phyloP scores from a whole-genome alignment of 2,888 invertebrate genomes.

The Sminthurides aquaticus region DNA sequence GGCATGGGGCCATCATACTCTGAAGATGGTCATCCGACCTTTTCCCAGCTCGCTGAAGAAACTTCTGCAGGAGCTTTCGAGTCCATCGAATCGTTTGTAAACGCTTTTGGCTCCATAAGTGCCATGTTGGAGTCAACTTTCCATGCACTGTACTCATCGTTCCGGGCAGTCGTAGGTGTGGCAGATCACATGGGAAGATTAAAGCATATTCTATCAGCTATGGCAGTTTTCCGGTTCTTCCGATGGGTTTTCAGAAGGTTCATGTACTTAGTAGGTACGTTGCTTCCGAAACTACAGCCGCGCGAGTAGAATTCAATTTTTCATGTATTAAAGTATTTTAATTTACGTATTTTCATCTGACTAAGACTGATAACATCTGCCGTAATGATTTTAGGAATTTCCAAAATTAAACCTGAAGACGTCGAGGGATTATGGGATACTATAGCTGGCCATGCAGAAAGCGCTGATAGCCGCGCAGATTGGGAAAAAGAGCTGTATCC shows the following conservation, averaged over 20 bases:
- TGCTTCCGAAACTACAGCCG: neutral
- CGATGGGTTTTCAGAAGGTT: conserved; percentile 72
- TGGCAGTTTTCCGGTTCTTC: conserved; percentile 71
- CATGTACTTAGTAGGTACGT: conserved; percentile 59
- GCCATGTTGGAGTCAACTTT: conserved; percentile 97
- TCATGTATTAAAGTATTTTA: neutral
- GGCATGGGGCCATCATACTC: conserved; percentile 24
- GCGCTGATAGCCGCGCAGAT: conserved; percentile 48
- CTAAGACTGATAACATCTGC: no score
- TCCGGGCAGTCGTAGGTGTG: conserved; percentile 88
- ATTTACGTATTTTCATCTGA: no score
- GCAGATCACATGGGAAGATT: conserved; percentile 89
- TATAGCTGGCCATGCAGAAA: conserved; percentile 44
- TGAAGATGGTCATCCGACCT: conserved; percentile 46
- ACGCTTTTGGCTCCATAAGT: conserved; percentile 85
- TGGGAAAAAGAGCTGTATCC: conserved; percentile 46
- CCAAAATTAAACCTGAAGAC: conserved; percentile 40
- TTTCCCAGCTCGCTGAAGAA: conserved; percentile 83
- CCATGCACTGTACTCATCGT: conserved; percentile 89
- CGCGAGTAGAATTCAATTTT: neutral
- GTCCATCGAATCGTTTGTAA: conserved; percentile 84
- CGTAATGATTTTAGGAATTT: conserved; percentile 33
- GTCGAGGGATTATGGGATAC: conserved; percentile 36
- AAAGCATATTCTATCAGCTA: conserved; percentile 76
- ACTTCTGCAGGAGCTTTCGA: conserved; percentile 87